Base-by-base conservation (phyloP, 1,140 invertebrate genomes). In the Macrocentrus cingulum region DNA sequence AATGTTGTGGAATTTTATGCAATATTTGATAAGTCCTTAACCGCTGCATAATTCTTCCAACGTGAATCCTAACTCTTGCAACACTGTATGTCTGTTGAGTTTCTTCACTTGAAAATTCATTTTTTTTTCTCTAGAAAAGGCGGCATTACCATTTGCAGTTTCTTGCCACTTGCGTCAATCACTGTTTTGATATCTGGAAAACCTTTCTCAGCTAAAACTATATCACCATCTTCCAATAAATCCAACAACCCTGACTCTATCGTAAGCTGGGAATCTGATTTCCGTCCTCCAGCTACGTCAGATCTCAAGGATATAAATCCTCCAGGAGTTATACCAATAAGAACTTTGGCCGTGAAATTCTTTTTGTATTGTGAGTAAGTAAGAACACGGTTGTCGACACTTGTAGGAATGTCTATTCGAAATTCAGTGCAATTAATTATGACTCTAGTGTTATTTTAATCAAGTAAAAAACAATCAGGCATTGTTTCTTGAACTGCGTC, bases 391-490 rank as follows among this genome's bases (percentile, higher is more conserved):
- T 65, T 45, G 41, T 71, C 63, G 2, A 71, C 65, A 42, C 23
- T 41, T 49, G 67, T 48, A 32, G 73, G 74, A 20, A 62, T 58
- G 65, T 77, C 66, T 25, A 71, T 71, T 60, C 61, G 60, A 50
- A 80, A 69, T 67, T 79, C 75, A 49, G 69, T 76, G 49, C 74
- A 76, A 57, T 79, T 76, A 58, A 77, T 69, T 36, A 77, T 76
- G 0, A 75, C 70, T 62, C 73, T 58, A 46, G 64, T 70, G 48
- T 70, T 60, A 36, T 54, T 61, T 64, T 71, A 78, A 54, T 60
- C 50, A 49, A 50, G 42, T 55, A 65, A 63, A 60, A 79, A 79
- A 60, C 48, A 60, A 48, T 60, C 48, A 9, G 64, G 67, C 50
- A 66, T 61, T n/a, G 54, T 64, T 52, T 7, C 46, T 65, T 48